Conservation (phyloP, 1,140 invertebrate genomes). For the Berghia stephanieae region DNA sequence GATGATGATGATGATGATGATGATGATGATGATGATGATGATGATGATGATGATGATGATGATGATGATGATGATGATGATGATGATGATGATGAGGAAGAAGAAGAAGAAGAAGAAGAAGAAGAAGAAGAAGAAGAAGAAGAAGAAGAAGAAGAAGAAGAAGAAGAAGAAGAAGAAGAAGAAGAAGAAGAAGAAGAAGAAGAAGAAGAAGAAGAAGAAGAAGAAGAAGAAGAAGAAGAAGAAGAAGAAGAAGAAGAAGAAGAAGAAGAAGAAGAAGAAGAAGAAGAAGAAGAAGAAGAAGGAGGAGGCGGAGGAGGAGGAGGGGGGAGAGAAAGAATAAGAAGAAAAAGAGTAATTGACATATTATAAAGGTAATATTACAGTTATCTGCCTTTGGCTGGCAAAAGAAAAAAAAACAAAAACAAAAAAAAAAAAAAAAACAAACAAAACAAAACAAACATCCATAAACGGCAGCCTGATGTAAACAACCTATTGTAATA, state of each 20-base stretch:
- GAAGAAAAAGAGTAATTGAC: not conserved
- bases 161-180: not conserved
- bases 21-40: slow-evolving; percentile 22
- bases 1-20: slow-evolving; percentile 29
- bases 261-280: too few relatives aligned
- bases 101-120: not conserved
- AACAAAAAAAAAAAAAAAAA: not conserved
- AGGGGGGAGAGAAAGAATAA: not conserved
- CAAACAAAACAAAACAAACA: not conserved
- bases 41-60: slow-evolving; percentile 26
- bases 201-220: slow-evolving; percentile 2
- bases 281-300: not conserved
- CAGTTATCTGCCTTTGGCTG: too few relatives aligned
- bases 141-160: not conserved
- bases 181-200: not conserved
- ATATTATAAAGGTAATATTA: not conserved
- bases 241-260: too few relatives aligned
- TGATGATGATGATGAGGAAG: too few relatives aligned
- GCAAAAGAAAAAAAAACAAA: not conserved
- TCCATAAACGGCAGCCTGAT: not conserved
- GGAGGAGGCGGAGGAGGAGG: too few relatives aligned
- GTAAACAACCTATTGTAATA: not conserved
- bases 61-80: slow-evolving; percentile 18
- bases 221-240: too few relatives aligned
- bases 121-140: not conserved